These are phyloP conservation scores for Caenorhabditis brenneri DNA, from an alignment of 1,140 invertebrate genomes.

Conservation along the genomic window DNA sequence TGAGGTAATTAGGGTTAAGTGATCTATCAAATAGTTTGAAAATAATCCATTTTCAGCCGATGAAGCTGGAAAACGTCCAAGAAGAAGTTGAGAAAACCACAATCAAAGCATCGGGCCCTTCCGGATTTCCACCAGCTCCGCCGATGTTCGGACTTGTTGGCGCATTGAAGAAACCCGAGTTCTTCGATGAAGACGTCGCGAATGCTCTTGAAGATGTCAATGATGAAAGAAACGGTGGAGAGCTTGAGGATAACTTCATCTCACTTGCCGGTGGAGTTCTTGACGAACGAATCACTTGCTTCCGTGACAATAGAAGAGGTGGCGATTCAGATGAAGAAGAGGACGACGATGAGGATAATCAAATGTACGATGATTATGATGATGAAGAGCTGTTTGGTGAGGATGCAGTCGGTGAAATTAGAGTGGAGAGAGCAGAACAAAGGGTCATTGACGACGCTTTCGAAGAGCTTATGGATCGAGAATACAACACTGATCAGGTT, in stretches of 20 bases:
- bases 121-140: conserved; percentile 80
- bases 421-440: conserved; percentile 82
- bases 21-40: background rate
- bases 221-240: conserved; percentile 82
- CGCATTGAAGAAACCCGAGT: conserved; percentile 4
- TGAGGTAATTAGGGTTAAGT: no score
- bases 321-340: conserved; percentile 46
- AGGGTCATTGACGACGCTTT: conserved; percentile 86
- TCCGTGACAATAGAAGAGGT: background rate
- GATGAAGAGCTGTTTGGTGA: conserved; percentile 70
- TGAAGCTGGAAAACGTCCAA: conserved; percentile 62
- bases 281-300: conserved; percentile 18
- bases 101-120: conserved; percentile 56
- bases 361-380: conserved; percentile 69
- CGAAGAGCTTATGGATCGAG: conserved; percentile 82
- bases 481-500: conserved; percentile 87
- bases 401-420: conserved; percentile 80
- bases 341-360: conserved; percentile 48
- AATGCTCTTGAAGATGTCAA: conserved; percentile 73
- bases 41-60: conserved; percentile 13
- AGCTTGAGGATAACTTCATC: conserved; percentile 89
- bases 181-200: conserved; percentile 45
- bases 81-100: conserved; percentile 69
- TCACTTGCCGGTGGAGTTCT: conserved; percentile 78
- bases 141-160: conserved; percentile 56